Evolutionary conservation across 2,888 invertebrate species (phyloP).

Genomic region (Odontocolon sp.): DNA sequence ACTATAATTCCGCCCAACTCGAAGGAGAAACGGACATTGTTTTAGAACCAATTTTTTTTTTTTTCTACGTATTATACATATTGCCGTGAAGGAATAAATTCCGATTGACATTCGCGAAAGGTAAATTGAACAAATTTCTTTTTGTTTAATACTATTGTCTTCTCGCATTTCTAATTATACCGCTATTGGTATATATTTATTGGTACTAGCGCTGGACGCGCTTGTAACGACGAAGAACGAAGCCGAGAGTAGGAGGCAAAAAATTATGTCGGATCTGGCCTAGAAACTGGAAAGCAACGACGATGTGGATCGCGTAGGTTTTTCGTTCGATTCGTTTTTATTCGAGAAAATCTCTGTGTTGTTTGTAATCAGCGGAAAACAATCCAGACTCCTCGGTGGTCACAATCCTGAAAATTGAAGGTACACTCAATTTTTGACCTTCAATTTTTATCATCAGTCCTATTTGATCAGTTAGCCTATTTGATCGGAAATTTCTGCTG

Average conservation of each 20-base stretch:
- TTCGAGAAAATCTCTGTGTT: not conserved
- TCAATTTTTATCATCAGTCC: no score
- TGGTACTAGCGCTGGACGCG: no score
- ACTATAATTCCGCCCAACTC: no score
- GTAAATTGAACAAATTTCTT: not conserved
- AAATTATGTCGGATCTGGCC: constrained; percentile 50
- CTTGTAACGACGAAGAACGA: constrained; percentile 15
- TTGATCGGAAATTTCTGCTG: no score
- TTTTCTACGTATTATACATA: not conserved
- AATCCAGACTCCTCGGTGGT: no score
- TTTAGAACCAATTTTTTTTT: not conserved
- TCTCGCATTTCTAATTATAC: not conserved
- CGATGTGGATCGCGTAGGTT: constrained; percentile 6
- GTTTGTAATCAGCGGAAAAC: not conserved
- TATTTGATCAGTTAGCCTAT: no score
- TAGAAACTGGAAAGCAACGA: constrained; percentile 37
- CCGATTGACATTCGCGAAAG: not conserved
- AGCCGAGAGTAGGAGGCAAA: constrained; percentile 52
- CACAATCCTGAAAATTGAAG: no score
- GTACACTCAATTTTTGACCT: no score
- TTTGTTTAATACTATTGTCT: constrained; percentile 1
- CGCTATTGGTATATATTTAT: not conserved
- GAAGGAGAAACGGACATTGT: not conserved
- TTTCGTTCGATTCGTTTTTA: constrained; percentile 28
- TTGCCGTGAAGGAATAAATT: no score